Base-by-base conservation (phyloP, 2,888 invertebrate genomes). In the Brachyopa scutellaris region DNA sequence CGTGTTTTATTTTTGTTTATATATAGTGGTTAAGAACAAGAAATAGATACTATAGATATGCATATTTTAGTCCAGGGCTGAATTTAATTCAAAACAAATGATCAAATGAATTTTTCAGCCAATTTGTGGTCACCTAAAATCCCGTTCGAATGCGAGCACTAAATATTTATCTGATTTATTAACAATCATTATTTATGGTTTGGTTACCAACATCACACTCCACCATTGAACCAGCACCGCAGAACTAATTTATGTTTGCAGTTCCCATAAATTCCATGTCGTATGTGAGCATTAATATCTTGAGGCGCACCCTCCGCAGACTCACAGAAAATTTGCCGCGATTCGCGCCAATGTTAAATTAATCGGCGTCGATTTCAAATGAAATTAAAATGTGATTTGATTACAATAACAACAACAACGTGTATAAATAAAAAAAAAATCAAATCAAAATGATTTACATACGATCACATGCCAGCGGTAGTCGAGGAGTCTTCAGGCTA, bases 361-460 rank as follows among this genome's bases (percentile, higher is more conserved):
- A 80, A 80, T 74, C 61, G 61, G 61, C 70, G 47, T 77, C 66
- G 77, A 72, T 82, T 82, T 47, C 51, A 55, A 72, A 55, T 76
- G 53, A 77, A 82, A 72, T 77, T 72, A 82, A 66, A 77, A 77
- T 77, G 70, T 67, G 66, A 82, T 76, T 82, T 66, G 70, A 53
- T 70, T 55, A 29, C 47, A 66, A 33, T 49, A 76, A 31, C 53
- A 76, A 64, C 45, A 47, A 23, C 31, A 42, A 40, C 21, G 23
- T 2, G 21, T 21, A n/a, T 36, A 15, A 29, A 76, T 77, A 33
- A 62, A 53, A 53, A 55, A 53, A 38, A 67, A 47, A 53, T 45
- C 33, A 55, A 79, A 73, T 53, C 59, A 73, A 73, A 79, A 6
- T 59, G 72, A 78, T 70, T 70, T 76, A 47, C 70, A 82, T 70